A percentile compares a stretch with the other conserved stretches of the same genome.
phyloP scores from a whole-genome alignment of 2,113 vertebrate species.

The Leptosomus discolor region DNA sequence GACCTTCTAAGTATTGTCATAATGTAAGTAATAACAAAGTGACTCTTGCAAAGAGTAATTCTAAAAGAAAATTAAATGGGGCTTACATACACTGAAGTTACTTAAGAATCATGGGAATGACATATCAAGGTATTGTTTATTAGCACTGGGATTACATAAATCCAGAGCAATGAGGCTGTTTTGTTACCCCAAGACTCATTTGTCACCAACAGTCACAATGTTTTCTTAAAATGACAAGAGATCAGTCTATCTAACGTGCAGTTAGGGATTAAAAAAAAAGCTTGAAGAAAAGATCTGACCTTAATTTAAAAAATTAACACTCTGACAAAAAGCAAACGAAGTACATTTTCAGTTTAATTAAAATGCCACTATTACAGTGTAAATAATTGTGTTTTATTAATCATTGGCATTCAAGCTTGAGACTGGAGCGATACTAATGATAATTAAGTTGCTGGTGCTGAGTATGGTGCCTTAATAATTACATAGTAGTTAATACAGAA shows the following conservation, averaged over 20 bases:
- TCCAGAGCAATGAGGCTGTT: background rate
- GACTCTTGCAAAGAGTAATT: background rate
- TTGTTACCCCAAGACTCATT: background rate
- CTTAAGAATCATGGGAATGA: background rate
- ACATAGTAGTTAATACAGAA: conserved; percentile 72
- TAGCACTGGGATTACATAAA: background rate
- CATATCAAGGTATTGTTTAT: background rate
- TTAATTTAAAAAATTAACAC: conserved; percentile 59
- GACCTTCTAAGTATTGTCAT: background rate
- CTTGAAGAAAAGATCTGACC: conserved; percentile 33
- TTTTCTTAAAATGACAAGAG: conserved; percentile 40
- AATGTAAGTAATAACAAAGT: background rate
- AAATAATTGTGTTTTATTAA: conserved; percentile 82
- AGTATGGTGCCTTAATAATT: conserved; percentile 79
- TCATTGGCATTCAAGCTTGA: conserved; percentile 75
- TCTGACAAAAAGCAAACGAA: conserved; percentile 29
- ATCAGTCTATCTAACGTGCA: conserved; percentile 43
- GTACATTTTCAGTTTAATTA: conserved; percentile 75
- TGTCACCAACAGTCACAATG: conserved; percentile 13
- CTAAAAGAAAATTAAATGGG: background rate
- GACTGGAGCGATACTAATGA: conserved; percentile 67
- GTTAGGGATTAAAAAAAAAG: conserved; percentile 14
- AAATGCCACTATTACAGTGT: conserved; percentile 72
- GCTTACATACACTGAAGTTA: background rate
- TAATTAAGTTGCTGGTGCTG: conserved; percentile 76